Conservation (phyloP, 2,888 invertebrate genomes). For the Sclerodermus sp. region DNA sequence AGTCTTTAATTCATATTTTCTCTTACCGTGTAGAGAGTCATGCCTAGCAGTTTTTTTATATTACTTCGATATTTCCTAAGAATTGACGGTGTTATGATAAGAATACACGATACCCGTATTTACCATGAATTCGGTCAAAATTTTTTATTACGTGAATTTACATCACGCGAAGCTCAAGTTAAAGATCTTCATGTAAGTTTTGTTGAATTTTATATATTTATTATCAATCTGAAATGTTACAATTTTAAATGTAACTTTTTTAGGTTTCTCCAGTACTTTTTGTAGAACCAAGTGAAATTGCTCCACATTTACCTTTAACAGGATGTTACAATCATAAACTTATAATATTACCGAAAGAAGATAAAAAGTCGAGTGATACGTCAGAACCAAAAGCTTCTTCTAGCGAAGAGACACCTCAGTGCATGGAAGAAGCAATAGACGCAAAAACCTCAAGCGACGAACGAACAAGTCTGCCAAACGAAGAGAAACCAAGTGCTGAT, state of each 20-base stretch:
- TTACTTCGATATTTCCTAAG: slow-evolving; percentile 88
- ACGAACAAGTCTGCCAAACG: background rate
- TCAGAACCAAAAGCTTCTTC: background rate
- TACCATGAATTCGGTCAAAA: slow-evolving; percentile 77
- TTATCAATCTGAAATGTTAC: background rate
- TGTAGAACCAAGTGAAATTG: slow-evolving; percentile 70
- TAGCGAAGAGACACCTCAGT: background rate
- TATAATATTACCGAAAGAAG: slow-evolving; percentile 30
- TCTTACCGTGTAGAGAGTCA: slow-evolving; percentile 76
- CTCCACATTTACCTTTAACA: slow-evolving; percentile 66
- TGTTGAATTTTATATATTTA: background rate
- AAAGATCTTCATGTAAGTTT: slow-evolving; percentile 66
- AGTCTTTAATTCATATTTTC: background rate
- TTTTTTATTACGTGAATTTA: slow-evolving; percentile 81
- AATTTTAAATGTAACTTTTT: slow-evolving; percentile 10
- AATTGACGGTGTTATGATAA: slow-evolving; percentile 89
- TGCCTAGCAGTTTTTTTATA: slow-evolving; percentile 92
- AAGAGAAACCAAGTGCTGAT: background rate
- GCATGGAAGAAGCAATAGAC: too few species aligned
- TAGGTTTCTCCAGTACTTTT: slow-evolving; percentile 65
- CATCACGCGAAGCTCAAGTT: slow-evolving; percentile 75
- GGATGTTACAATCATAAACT: slow-evolving; percentile 59
- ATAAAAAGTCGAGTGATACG: background rate
- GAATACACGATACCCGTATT: slow-evolving; percentile 85
- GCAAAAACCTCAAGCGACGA: too few species aligned